These are phyloP conservation scores for Zaprionus bogoriensis DNA, from an alignment of 2,888 invertebrate species.

Conservation along the genomic window DNA sequence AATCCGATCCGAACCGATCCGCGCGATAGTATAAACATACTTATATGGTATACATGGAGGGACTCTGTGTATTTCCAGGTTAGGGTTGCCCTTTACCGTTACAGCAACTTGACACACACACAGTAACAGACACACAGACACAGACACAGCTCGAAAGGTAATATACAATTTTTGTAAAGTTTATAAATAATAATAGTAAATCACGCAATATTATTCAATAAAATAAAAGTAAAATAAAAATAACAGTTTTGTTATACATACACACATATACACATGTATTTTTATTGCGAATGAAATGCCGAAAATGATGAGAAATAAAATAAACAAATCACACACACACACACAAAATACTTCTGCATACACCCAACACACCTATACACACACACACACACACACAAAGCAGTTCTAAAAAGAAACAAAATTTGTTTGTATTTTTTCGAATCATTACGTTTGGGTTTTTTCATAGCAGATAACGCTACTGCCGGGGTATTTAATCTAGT, in stretches of 20 bases:
- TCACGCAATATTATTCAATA: conserved; percentile 71
- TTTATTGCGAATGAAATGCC: no score
- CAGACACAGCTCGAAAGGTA: background rate
- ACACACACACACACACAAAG: conserved; percentile 34
- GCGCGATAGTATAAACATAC: background rate
- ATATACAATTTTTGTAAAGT: conserved; percentile 34
- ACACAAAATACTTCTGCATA: no score
- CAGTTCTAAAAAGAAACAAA: conserved; percentile 50
- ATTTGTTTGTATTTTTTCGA: conserved; percentile 10
- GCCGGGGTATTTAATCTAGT: no score
- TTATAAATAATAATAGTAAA: conserved; percentile 47
- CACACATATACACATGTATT: conserved; percentile 70
- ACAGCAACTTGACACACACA: conserved; percentile 1
- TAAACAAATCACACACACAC: conserved; percentile 57
- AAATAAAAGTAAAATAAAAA: conserved; percentile 40
- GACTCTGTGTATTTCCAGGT: background rate
- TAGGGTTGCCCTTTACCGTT: conserved; percentile 1
- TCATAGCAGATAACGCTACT: no score
- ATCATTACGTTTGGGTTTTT: no score
- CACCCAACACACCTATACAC: no score
- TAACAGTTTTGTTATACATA: conserved; percentile 53
- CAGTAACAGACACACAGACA: background rate
- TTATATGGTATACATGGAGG: background rate
- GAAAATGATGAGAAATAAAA: conserved; percentile 49
- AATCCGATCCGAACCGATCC: background rate